A percentile compares a stretch with the other conserved stretches of the same genome.
Evolutionary conservation across 2,888 invertebrate genomes (phyloP).

Genomic region (Drosophila phalerata): DNA sequence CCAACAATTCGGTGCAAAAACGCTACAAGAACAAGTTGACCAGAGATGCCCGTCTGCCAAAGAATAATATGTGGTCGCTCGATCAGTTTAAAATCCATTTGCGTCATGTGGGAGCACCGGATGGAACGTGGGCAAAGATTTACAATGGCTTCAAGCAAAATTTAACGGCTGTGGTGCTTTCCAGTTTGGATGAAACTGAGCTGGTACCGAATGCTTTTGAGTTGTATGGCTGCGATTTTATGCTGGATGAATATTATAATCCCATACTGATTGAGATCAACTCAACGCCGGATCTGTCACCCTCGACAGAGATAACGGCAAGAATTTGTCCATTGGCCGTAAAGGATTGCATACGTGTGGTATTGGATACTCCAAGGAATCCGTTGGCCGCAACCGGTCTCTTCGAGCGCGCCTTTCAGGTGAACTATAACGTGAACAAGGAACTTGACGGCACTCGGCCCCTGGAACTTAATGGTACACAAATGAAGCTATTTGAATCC

Average conservation of each 20-base stretch:
- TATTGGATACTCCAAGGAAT: constrained; percentile 83
- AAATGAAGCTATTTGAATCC: constrained; percentile 55
- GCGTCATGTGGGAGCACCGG: constrained; percentile 84
- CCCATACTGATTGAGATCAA: constrained; percentile 98
- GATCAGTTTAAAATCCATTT: constrained; percentile 90
- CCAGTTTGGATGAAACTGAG: constrained; percentile 91
- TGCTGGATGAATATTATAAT: constrained; percentile 92
- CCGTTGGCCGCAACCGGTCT: constrained; percentile 87
- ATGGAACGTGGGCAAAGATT: constrained; percentile 89
- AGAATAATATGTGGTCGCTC: constrained; percentile 94
- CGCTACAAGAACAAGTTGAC: constrained; percentile 87
- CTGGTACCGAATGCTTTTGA: constrained; percentile 92
- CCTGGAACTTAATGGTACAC: constrained; percentile 63
- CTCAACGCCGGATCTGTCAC: constrained; percentile 93
- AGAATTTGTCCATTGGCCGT: constrained; percentile 92
- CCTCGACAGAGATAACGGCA: constrained; percentile 93
- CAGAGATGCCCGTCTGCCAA: constrained; percentile 89
- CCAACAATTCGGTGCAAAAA: constrained; percentile 94
- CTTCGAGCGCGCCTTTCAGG: constrained; percentile 87
- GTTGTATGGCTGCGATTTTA: constrained; percentile 96
- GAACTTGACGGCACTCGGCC: constrained; percentile 45
- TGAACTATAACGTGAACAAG: constrained; percentile 70
- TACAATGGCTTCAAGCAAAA: constrained; percentile 94
- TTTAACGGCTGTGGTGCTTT: constrained; percentile 91
- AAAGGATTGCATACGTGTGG: constrained; percentile 95